These are phyloP conservation scores for Rhizoglyphus robini DNA, from an alignment of 1,140 invertebrate species.

Conservation along the genomic window DNA sequence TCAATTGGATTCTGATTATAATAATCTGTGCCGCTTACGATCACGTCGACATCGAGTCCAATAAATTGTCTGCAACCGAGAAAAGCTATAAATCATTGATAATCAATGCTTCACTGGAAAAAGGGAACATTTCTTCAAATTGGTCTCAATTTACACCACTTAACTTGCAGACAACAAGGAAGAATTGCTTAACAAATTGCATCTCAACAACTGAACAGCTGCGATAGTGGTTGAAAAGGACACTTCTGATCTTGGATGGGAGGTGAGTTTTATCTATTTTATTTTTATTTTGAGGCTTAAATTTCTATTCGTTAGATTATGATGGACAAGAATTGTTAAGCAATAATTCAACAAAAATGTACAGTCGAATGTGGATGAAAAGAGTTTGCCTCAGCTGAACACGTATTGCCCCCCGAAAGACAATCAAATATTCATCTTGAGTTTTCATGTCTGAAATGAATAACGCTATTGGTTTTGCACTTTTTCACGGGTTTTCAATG, in stretches of 20 bases:
- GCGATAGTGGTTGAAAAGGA: slow-evolving; percentile 17
- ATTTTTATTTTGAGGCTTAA: neutral
- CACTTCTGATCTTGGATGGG: slow-evolving; percentile 10
- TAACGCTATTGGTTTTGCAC: slow-evolving; percentile 57
- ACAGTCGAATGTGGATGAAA: neutral
- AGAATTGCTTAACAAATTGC: neutral
- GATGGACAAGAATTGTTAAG: neutral
- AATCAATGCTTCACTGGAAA: neutral
- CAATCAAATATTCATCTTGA: neutral
- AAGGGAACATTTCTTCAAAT: neutral
- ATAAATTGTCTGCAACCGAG: too few species aligned
- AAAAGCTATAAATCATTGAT: too few species aligned
- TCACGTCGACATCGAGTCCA: too few species aligned
- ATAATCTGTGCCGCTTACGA: too few species aligned
- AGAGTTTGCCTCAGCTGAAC: neutral
- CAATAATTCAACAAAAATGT: slow-evolving; percentile 7
- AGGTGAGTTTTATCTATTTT: neutral
- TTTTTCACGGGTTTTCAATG: slow-evolving; percentile 62
- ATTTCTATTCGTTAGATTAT: neutral
- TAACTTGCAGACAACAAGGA: neutral
- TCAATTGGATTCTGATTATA: too few species aligned
- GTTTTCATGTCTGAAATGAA: slow-evolving; percentile 67
- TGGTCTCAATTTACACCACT: slow-evolving; percentile 11
- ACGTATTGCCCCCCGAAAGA: neutral
- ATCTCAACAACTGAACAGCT: neutral